Percentiles rank a stretch among this genome's conserved stretches.
These are phyloP conservation scores for Periophthalmodon schlosseri DNA, from an alignment of 2,113 vertebrate genomes.

Conservation along the genomic window DNA sequence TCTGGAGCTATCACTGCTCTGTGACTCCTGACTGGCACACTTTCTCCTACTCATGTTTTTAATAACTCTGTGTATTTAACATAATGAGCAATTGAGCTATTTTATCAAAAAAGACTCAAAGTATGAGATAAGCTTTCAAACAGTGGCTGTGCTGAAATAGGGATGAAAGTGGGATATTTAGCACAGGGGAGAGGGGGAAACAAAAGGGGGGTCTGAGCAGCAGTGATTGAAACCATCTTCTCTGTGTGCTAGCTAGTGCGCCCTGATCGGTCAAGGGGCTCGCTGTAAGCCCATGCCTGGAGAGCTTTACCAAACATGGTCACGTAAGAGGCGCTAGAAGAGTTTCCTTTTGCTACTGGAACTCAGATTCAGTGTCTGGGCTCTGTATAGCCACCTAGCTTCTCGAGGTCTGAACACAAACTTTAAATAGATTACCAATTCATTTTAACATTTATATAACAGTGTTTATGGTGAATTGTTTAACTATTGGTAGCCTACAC, in stretches of 20 bases:
- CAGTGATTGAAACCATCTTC: constrained; percentile 68
- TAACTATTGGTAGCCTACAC: too few species aligned
- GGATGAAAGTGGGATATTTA: constrained; percentile 30
- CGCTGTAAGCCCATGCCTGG: constrained; percentile 62
- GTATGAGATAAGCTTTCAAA: constrained; percentile 17
- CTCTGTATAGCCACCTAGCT: not conserved
- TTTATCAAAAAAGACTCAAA: not conserved
- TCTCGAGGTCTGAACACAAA: not conserved
- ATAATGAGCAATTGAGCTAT: constrained; percentile 18
- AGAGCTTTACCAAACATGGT: constrained; percentile 83
- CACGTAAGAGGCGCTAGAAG: constrained; percentile 70
- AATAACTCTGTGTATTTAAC: not conserved
- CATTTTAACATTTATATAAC: too few species aligned
- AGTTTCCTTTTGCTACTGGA: constrained; percentile 45
- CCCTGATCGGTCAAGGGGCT: constrained; percentile 63
- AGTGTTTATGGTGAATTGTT: too few species aligned
- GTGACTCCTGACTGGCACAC: constrained; percentile 16
- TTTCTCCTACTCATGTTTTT: not conserved
- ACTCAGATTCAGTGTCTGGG: constrained; percentile 20
- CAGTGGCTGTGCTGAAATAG: constrained; percentile 12
- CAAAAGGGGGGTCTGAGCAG: constrained; percentile 22
- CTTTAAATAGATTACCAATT: constrained; percentile 17
- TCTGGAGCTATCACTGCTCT: not conserved
- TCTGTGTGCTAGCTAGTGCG: constrained; percentile 29
- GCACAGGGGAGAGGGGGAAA: constrained; percentile 14